Evolutionary conservation across 2,888 invertebrate genomes (phyloP).

Genomic region (Lasioglossum oenotherae): DNA sequence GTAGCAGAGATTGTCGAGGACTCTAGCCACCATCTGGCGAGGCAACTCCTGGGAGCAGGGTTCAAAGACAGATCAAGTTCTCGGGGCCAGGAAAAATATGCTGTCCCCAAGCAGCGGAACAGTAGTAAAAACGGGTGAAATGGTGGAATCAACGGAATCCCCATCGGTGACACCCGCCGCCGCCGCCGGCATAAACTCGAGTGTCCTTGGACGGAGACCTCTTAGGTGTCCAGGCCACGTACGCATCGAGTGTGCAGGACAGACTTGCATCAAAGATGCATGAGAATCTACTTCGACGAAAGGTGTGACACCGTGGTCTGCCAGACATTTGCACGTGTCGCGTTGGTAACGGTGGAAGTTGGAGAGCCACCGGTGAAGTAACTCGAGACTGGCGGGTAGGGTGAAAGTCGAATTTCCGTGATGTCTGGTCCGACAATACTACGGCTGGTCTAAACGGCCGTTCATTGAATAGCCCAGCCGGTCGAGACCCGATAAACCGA

Average conservation of each 20-base stretch:
- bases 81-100: not conserved
- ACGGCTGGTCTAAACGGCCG: conserved; percentile 74
- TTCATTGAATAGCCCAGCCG: conserved; percentile 75
- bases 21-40: not conserved
- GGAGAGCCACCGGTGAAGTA: not conserved
- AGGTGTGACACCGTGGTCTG: conserved; percentile 46
- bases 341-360: conserved; percentile 10
- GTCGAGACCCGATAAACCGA: conserved; percentile 77
- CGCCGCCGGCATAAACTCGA: conserved; percentile 36
- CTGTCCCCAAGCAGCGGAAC: not conserved
- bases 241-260: conserved; percentile 30
- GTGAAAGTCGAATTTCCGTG: conserved; percentile 69
- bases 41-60: not conserved
- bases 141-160: conserved; percentile 28
- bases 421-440: conserved; percentile 76
- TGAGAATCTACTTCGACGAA: conserved; percentile 51
- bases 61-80: conserved; percentile 11
- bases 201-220: conserved; percentile 37
- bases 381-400: not conserved
- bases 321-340: conserved; percentile 47
- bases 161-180: conserved; percentile 26
- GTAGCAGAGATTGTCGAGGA: not conserved
- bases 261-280: conserved; percentile 68
- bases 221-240: conserved; percentile 56
- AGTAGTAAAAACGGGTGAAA: conserved; percentile 26